These are phyloP conservation scores for Pyralis farinalis DNA, from an alignment of 2,888 invertebrate species.

Conservation along the genomic window DNA sequence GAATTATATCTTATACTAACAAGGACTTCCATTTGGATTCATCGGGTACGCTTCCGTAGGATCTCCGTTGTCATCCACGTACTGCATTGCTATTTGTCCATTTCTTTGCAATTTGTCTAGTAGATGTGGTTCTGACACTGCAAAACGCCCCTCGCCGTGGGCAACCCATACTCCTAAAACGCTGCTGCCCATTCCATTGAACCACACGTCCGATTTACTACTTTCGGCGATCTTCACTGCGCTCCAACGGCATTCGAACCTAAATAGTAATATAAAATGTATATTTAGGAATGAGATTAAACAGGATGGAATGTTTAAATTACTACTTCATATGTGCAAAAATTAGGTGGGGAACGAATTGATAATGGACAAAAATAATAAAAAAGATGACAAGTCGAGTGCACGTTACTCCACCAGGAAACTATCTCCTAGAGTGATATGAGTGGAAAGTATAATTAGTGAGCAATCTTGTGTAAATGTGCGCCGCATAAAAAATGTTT, in stretches of 20 bases:
- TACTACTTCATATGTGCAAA: too few relatives aligned
- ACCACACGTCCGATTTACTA: conserved; percentile 87
- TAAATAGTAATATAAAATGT: conserved; percentile 20
- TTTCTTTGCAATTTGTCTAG: conserved; percentile 72
- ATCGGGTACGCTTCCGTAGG: conserved; percentile 93
- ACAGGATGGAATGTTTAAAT: too few relatives aligned
- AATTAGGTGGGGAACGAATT: too few relatives aligned
- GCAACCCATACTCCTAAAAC: conserved; percentile 97
- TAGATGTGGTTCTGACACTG: conserved; percentile 73
- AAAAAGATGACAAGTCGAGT: too few relatives aligned
- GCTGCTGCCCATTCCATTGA: conserved; percentile 93
- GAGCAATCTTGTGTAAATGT: too few relatives aligned
- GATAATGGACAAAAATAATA: too few relatives aligned
- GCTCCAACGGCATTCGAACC: conserved; percentile 87
- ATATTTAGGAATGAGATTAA: too few relatives aligned
- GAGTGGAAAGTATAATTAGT: too few relatives aligned
- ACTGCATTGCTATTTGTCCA: conserved; percentile 88
- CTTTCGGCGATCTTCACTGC: conserved; percentile 86
- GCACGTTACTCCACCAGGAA: too few relatives aligned
- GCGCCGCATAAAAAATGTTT: too few relatives aligned
- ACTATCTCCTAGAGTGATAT: too few relatives aligned
- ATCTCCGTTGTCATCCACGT: conserved; percentile 89
- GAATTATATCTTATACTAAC: conserved; percentile 61
- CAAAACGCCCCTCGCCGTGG: conserved; percentile 95
- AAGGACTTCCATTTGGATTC: conserved; percentile 95